These are phyloP conservation scores for Drosophila malerkotliana DNA, from an alignment of 1,140 invertebrate genomes.

Conservation along the genomic window DNA sequence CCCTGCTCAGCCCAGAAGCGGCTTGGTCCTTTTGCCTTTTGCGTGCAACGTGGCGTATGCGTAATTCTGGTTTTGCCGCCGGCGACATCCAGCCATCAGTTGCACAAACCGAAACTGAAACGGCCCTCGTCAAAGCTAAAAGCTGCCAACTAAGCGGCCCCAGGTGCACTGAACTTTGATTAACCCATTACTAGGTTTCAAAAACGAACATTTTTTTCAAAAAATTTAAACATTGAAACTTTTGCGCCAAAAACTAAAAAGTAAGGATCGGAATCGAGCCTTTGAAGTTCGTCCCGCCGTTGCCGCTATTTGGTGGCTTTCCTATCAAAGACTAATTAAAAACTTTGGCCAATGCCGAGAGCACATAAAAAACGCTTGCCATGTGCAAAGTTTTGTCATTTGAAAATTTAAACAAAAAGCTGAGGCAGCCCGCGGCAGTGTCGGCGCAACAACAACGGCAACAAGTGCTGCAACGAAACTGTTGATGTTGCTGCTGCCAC, in stretches of 20 bases:
- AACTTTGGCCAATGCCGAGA: constrained; percentile 73
- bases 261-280: constrained; percentile 10
- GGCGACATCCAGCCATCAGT: constrained; percentile 46
- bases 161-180: constrained; percentile 74
- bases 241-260: not conserved
- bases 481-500: not conserved
- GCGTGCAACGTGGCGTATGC: constrained; percentile 65
- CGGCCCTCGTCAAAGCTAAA: constrained; percentile 19
- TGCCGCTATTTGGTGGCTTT: constrained; percentile 51
- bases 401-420: constrained; percentile 75
- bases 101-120: constrained; percentile 28
- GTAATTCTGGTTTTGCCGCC: constrained; percentile 51
- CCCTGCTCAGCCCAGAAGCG: not conserved
- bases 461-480: constrained; percentile 33
- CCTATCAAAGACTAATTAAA: constrained; percentile 82
- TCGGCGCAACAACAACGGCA: constrained; percentile 35
- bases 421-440: constrained; percentile 45
- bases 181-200: constrained; percentile 7
- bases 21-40: constrained; percentile 17
- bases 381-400: constrained; percentile 79
- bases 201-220: not conserved
- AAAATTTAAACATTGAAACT: constrained; percentile 21
- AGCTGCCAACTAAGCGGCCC: constrained; percentile 42
- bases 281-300: not conserved
- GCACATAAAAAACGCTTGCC: constrained; percentile 41